Evolutionary conservation across 2,113 vertebrate species (phyloP).

Genomic region (Vidua chalybeata): DNA sequence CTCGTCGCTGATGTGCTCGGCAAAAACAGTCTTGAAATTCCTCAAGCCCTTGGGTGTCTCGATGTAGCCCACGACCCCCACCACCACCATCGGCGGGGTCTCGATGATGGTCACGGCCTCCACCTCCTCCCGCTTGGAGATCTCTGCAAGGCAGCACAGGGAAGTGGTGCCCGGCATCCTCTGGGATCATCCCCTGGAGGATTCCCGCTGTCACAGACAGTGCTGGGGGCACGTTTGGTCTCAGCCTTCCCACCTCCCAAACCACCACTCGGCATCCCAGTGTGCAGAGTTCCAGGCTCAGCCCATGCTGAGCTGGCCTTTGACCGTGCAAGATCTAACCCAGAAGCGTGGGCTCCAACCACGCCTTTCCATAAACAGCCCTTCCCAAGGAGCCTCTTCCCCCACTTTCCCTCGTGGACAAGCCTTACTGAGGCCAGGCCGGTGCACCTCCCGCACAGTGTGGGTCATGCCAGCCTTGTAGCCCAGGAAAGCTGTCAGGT

Average conservation of each 20-base stretch:
- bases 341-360: background rate
- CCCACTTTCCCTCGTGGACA: background rate
- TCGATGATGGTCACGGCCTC: constrained; percentile 83
- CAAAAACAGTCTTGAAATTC: constrained; percentile 81
- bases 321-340: background rate
- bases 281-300: background rate
- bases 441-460: constrained; percentile 76
- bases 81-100: constrained; percentile 77
- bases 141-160: constrained; percentile 60
- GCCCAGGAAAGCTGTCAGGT: constrained; percentile 82
- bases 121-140: constrained; percentile 80
- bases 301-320: background rate
- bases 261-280: background rate
- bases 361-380: background rate
- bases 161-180: fast-evolving
- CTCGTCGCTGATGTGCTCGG: constrained; percentile 80
- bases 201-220: fast-evolving
- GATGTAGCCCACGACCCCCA: constrained; percentile 80
- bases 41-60: constrained; percentile 76
- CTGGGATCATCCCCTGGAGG: background rate
- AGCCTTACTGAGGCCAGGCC: constrained; percentile 79
- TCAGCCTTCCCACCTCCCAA: background rate
- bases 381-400: background rate
- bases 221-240: fast-evolving
- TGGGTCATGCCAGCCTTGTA: constrained; percentile 86